Percentiles rank a stretch among this genome's conserved stretches.
Conservation (phyloP, 1,140 invertebrate genomes). For the Mactra quadrangularis region DNA sequence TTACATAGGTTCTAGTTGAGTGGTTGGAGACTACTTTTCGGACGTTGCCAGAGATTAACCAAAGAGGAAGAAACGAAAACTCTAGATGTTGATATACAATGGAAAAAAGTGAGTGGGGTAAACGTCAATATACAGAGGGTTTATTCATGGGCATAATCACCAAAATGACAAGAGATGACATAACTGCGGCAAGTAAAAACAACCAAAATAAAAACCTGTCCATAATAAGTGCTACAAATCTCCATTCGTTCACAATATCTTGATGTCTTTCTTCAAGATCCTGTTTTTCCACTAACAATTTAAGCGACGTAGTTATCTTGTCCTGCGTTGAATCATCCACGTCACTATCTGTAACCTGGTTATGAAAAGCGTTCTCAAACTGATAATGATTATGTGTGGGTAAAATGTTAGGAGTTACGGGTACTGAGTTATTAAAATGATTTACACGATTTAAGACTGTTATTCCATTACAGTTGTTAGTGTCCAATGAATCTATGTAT, state of each 20-base stretch:
- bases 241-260: constrained; percentile 91
- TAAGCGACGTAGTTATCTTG: constrained; percentile 71
- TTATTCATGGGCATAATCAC: constrained; percentile 58
- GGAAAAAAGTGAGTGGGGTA: too few species aligned
- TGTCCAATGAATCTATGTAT: constrained; percentile 52
- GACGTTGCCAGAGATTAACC: too few species aligned
- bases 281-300: constrained; percentile 71
- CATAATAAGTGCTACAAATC: constrained; percentile 99
- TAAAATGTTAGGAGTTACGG: constrained; percentile 9
- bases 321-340: constrained; percentile 64
- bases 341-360: constrained; percentile 2
- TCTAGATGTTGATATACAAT: too few species aligned
- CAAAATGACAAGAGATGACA: constrained; percentile 54
- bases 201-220: constrained; percentile 98
- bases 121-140: constrained; percentile 18
- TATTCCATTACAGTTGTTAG: constrained; percentile 60
- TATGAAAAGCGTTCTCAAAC: constrained; percentile 45
- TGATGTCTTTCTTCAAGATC: constrained; percentile 73
- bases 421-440: constrained; percentile 5
- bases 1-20: too few species aligned
- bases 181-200: constrained; percentile 92
- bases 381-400: constrained; percentile 44
- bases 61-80: too few species aligned
- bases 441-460: constrained; percentile 9
- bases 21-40: too few species aligned